Percentiles rank a stretch among this genome's conserved stretches.
These are phyloP conservation scores for Schizopygopsis pylzovi DNA, from an alignment of 2,797 vertebrate genomes.

Conservation along the genomic window DNA sequence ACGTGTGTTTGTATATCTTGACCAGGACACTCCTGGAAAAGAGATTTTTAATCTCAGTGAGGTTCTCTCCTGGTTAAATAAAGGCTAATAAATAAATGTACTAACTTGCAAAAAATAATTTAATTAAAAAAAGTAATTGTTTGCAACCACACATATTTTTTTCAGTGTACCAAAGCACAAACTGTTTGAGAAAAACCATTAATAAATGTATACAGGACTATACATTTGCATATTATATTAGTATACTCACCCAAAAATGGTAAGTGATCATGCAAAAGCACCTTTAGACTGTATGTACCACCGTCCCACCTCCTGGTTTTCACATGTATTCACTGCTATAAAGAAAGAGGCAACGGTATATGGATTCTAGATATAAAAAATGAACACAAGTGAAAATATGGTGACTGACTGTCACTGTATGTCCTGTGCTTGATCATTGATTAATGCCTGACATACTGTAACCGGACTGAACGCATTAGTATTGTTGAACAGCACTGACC, in stretches of 20 bases:
- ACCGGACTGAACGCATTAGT: neutral
- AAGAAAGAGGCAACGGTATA: neutral
- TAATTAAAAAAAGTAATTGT: no score
- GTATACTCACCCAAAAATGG: neutral
- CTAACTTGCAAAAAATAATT: no score
- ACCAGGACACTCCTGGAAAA: no score
- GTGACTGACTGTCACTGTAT: neutral
- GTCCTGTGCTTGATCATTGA: no score
- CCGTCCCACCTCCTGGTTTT: neutral
- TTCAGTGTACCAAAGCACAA: neutral
- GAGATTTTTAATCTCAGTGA: no score
- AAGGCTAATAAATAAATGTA: no score
- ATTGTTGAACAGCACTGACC: slow-evolving; percentile 67
- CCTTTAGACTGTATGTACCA: neutral
- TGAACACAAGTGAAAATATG: neutral
- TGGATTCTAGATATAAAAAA: neutral
- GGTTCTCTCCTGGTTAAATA: no score
- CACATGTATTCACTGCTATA: neutral
- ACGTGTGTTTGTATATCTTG: no score
- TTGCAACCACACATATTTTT: no score
- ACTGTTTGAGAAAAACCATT: neutral
- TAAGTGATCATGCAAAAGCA: neutral
- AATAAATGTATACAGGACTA: neutral
- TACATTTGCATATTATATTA: neutral
- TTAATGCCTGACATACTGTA: neutral